Evolutionary conservation across 37 sponge, comb jelly and placozoan genomes (phyloP), one percentile per base, ranked within the genome.

Genomic region (Beroe ovata): DNA sequence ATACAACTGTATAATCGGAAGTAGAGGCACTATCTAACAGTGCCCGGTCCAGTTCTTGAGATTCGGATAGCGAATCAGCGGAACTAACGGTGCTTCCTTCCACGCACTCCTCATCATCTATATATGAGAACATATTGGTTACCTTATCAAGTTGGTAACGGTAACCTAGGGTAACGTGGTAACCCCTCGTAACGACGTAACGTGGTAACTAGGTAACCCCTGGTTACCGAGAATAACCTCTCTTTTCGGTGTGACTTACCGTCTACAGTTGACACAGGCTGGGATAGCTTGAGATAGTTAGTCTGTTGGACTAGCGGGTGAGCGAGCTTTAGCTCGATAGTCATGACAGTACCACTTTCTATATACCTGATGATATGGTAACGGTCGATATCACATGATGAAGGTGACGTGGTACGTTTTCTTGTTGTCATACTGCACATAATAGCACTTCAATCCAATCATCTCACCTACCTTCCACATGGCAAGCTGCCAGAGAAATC

Each of bases 381-480:
- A n/a, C n/a, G n/a, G n/a, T n/a, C n/a, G n/a, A n/a, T n/a, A n/a
- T n/a, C n/a, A n/a, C n/a, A n/a, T n/a, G n/a, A n/a, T n/a, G n/a
- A n/a, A n/a, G n/a, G n/a, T n/a, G n/a, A n/a, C n/a, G n/a, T n/a
- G n/a, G n/a, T n/a, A n/a, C n/a, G n/a, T n/a, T n/a, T n/a, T n/a
- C n/a, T n/a, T n/a, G n/a, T n/a, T n/a, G n/a, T n/a, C n/a, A n/a
- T n/a, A n/a, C n/a, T n/a, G n/a, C n/a, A n/a, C n/a, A n/a, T n/a
- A n/a, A n/a, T n/a, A n/a, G n/a, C n/a, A n/a, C n/a, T n/a, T n/a
- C n/a, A n/a, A n/a, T n/a, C n/a, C n/a, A n/a, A n/a, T n/a, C n/a
- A n/a, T n/a, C n/a, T n/a, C n/a, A n/a, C n/a, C 6, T 61, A 66
- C 69, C 91, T 38, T 47, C 66, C 72, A 38, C 59, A 60, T n/a